These are phyloP conservation scores for Amiota mariae DNA, from an alignment of 2,888 invertebrate genomes.

Conservation along the genomic window DNA sequence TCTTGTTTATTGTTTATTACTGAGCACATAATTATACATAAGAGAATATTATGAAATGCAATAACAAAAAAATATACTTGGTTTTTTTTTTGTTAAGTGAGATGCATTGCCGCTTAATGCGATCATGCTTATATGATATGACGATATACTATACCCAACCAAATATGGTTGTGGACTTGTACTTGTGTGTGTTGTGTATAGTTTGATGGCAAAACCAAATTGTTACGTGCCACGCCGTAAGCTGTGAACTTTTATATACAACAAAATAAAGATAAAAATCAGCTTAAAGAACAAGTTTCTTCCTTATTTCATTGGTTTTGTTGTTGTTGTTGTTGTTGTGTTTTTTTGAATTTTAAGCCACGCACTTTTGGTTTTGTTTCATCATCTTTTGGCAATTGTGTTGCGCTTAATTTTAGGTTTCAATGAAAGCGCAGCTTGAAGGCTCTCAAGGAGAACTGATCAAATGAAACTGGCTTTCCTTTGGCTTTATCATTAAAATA, in stretches of 20 bases:
- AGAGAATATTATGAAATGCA: not conserved
- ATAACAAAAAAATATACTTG: not conserved
- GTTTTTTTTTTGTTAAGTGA: not conserved
- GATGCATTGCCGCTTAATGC: not conserved
- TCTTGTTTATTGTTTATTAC: conserved; percentile 37
- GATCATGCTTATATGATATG: conserved; percentile 31
- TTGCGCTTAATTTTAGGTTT: no score
- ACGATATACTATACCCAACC: not conserved
- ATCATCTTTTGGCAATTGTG: no score
- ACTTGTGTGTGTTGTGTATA: no score
- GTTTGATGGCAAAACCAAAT: conserved; percentile 46
- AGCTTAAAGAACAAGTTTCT: conserved; percentile 53
- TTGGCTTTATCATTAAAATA: no score
- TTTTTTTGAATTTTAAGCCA: conserved; percentile 1
- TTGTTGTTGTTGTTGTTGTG: no score
- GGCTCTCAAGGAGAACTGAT: no score
- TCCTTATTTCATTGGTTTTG: no score
- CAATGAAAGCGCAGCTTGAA: no score
- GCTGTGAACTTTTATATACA: conserved; percentile 6
- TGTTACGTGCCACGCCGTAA: conserved; percentile 38
- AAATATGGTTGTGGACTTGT: no score
- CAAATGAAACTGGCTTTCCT: no score
- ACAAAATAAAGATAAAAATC: conserved; percentile 51
- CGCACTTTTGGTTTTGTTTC: not conserved
- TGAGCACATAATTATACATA: conserved; percentile 38